Percentiles rank a stretch among this genome's conserved stretches.
These are phyloP conservation scores for Oryzias sinensis DNA, from an alignment of 2,797 vertebrate genomes.

Conservation along the genomic window DNA sequence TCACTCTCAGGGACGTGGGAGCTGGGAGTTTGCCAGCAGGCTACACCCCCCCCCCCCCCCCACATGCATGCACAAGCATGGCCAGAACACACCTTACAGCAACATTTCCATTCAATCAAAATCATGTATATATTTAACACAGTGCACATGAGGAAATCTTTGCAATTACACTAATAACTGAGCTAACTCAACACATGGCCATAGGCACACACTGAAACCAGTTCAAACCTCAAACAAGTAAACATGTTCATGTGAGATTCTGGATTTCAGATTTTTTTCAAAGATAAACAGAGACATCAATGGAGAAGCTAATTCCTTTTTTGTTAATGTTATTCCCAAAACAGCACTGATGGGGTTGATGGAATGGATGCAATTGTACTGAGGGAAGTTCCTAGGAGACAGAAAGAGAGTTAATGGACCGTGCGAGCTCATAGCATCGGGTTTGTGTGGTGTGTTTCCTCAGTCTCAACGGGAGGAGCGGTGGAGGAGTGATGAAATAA, in stretches of 20 bases:
- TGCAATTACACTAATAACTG: background rate
- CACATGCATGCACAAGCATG: slow-evolving; percentile 34
- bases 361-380: slow-evolving; percentile 61
- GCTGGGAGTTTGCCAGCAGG: slow-evolving; percentile 42
- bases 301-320: slow-evolving; percentile 58
- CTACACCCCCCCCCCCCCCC: slow-evolving; percentile 32
- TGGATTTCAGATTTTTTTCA: slow-evolving; percentile 25
- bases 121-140: slow-evolving; percentile 6
- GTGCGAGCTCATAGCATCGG: slow-evolving; percentile 54
- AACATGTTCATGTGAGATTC: slow-evolving; percentile 21
- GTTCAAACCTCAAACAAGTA: slow-evolving; percentile 34
- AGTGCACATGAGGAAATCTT: background rate
- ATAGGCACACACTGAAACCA: slow-evolving; percentile 11
- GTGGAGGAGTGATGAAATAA: slow-evolving; percentile 60
- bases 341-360: slow-evolving; percentile 63
- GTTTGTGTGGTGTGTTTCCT: slow-evolving; percentile 18
- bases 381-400: slow-evolving; percentile 62
- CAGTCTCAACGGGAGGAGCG: slow-evolving; percentile 32
- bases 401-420: slow-evolving; percentile 66
- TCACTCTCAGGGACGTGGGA: slow-evolving; percentile 75
- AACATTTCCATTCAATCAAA: slow-evolving; percentile 15
- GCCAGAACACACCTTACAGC: slow-evolving; percentile 34
- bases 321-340: slow-evolving; percentile 60
- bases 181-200: background rate
- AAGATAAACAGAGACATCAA: slow-evolving; percentile 7